These are phyloP conservation scores for Fragum whitleyi DNA, from an alignment of 2,888 invertebrate species.

Conservation along the genomic window DNA sequence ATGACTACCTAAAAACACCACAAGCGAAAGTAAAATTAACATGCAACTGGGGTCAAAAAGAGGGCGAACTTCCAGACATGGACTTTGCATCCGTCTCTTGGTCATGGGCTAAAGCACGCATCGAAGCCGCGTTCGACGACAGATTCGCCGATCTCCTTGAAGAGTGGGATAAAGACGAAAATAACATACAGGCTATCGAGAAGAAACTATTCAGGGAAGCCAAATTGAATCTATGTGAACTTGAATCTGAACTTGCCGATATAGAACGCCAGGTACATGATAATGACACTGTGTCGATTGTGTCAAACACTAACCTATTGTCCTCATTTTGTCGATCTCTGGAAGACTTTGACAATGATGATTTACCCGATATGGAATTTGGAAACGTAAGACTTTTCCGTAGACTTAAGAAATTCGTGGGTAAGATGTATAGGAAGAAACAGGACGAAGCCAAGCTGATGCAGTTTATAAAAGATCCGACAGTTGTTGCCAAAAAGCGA, in stretches of 20 bases:
- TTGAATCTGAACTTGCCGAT: conserved; percentile 69
- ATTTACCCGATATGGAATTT: conserved; percentile 28
- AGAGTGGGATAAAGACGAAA: conserved; percentile 66
- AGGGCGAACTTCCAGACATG: conserved; percentile 60
- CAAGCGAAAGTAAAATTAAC: conserved; percentile 59
- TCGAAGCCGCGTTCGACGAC: conserved; percentile 57
- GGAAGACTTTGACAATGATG: conserved; percentile 48
- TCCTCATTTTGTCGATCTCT: conserved; percentile 41
- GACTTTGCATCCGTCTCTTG: conserved; percentile 50
- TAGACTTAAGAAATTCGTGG: conserved; percentile 36
- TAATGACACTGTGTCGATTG: conserved; percentile 3
- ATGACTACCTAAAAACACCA: conserved; percentile 52
- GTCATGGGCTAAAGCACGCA: conserved; percentile 58
- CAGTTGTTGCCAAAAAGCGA: conserved; percentile 44
- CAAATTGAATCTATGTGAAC: conserved; percentile 65
- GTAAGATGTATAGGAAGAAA: conserved; percentile 37
- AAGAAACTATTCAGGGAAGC: conserved; percentile 63
- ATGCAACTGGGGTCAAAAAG: conserved; percentile 53
- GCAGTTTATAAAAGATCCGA: conserved; percentile 52
- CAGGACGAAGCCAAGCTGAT: conserved; percentile 51
- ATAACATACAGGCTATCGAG: conserved; percentile 56
- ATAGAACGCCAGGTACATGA: conserved; percentile 61
- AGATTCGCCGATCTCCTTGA: conserved; percentile 63
- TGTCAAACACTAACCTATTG: conserved; percentile 26
- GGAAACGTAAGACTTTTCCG: conserved; percentile 41